Base-by-base conservation (phyloP, 2,888 invertebrate genomes). In the Orgyia antiqua region DNA sequence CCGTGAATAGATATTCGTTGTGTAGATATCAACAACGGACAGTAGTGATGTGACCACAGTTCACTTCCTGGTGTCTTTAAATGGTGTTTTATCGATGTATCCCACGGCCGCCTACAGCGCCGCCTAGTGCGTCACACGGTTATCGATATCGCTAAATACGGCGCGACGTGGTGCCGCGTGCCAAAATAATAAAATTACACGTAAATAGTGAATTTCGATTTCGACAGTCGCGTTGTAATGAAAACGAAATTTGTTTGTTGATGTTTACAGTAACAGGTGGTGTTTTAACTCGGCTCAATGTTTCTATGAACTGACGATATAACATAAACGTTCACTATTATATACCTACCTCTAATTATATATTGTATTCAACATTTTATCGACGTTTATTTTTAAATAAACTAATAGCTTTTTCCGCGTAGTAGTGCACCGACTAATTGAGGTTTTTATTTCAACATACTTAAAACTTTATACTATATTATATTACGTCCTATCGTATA, bases 131-230 rank as follows among this genome's bases (percentile, higher is more conserved):
- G 57, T 54, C 58, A 59, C 29, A 24, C 20, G 26, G 30, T 13
- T 24, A 24, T 33, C 33, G 42, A 37, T 44, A 42, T 37, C 29
- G 30, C 54, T 51, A 45, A 54, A 53, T 46, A 53, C 40, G 43
- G 46, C 10, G 27, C 26, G 32, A 19, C 27, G 25, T 32, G 9
- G 5, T 6, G 19, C 18, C 15, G 9, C 29, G 32, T 42, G 47
- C 40, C 50, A 51, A 52, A 36, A 47, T 47, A 54, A 56, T 52
- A 35, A 46, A 54, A 45, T 45, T 31, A 34, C 30, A 52, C 46
- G 42, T 45, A 42, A 40, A 45, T 42, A 33, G 30, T 27, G 35
- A 35, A 39, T 42, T 45, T 39, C 46, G 35, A 43, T 51, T 48
- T 48, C 37, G 11, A 8, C 4, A n/a, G n/a, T n/a, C 4, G 4